These are phyloP conservation scores for Nyleta sp. DNA, from an alignment of 2,888 invertebrate species.

Conservation along the genomic window DNA sequence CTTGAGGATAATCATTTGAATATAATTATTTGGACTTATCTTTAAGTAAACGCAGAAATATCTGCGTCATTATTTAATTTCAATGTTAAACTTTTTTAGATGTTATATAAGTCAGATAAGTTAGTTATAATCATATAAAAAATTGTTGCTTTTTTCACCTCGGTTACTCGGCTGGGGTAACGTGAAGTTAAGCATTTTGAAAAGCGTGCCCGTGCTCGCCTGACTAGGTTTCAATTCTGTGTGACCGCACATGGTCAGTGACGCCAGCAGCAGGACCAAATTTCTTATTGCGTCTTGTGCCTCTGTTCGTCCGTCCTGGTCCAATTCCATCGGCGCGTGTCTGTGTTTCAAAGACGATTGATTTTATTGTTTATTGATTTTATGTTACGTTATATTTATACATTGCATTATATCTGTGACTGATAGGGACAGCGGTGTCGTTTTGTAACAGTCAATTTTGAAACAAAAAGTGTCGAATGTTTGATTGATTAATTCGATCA, in stretches of 20 bases:
- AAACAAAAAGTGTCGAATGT: too few relatives aligned
- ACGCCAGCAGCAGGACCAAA: slow-evolving; percentile 96
- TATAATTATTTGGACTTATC: too few relatives aligned
- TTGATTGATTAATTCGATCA: too few relatives aligned
- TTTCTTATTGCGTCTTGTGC: slow-evolving; percentile 96
- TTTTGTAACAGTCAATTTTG: background rate
- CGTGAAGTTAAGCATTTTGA: slow-evolving; percentile 96
- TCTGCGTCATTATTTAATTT: too few relatives aligned
- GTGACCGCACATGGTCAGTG: slow-evolving; percentile 97
- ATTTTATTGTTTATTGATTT: slow-evolving; percentile 37
- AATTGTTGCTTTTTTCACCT: slow-evolving; percentile 82
- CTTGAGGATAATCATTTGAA: too few relatives aligned
- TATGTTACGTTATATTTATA: slow-evolving; percentile 65
- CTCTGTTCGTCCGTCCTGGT: slow-evolving; percentile 91
- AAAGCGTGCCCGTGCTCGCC: slow-evolving; percentile 93
- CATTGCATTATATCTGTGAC: background rate
- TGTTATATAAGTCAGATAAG: too few relatives aligned
- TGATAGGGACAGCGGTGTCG: background rate
- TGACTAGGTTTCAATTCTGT: slow-evolving; percentile 94
- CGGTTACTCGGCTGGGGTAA: slow-evolving; percentile 94
- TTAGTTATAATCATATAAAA: too few relatives aligned
- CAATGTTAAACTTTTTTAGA: background rate
- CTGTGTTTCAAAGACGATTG: slow-evolving; percentile 18
- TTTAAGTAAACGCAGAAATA: too few relatives aligned
- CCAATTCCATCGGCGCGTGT: slow-evolving; percentile 85